Conservation (phyloP, 1,140 invertebrate genomes). For the Ceratina calcarata region DNA sequence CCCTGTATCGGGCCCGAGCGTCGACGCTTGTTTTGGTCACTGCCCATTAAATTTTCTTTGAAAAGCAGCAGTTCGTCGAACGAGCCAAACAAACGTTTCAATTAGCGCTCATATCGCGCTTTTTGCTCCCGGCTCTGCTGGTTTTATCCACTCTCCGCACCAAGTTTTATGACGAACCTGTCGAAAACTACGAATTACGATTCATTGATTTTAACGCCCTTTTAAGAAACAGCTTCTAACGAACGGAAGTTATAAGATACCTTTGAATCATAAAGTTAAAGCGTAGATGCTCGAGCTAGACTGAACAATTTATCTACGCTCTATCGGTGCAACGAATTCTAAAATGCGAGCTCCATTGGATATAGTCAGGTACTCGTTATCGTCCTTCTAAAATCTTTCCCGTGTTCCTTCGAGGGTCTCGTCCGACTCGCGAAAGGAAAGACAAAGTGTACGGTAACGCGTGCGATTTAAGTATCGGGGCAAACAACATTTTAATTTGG, state of each 20-base stretch:
- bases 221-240: background rate
- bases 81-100: constrained; percentile 60
- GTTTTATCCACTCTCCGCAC: background rate
- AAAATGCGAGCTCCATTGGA: background rate
- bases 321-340: background rate
- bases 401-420: constrained; percentile 3
- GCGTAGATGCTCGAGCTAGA: background rate
- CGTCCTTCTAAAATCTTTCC: background rate
- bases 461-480: constrained; percentile 61
- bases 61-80: constrained; percentile 54
- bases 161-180: constrained; percentile 10
- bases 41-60: constrained; percentile 53
- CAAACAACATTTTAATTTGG: constrained; percentile 67
- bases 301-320: background rate
- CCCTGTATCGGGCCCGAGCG: constrained; percentile 14
- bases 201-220: background rate
- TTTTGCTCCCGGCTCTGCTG: constrained; percentile 40
- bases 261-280: too few species aligned
- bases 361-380: background rate
- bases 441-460: constrained; percentile 18
- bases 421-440: background rate
- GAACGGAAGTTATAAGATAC: too few species aligned
- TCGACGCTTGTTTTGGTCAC: constrained; percentile 52
- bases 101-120: constrained; percentile 57
- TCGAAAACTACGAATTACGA: constrained; percentile 10